These are phyloP conservation scores for Leucozona laternaria DNA, from an alignment of 2,888 invertebrate genomes.

Conservation along the genomic window DNA sequence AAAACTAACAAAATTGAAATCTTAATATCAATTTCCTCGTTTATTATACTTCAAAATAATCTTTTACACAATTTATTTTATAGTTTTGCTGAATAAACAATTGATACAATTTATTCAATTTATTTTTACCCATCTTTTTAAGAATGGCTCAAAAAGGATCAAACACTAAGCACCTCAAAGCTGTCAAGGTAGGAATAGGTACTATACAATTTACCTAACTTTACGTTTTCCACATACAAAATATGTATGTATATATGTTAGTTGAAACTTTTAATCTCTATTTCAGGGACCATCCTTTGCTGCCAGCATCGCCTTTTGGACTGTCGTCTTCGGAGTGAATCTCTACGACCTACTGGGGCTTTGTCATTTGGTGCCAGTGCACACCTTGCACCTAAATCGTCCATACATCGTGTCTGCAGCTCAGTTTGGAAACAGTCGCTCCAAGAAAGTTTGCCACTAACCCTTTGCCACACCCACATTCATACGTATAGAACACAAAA, in stretches of 20 bases:
- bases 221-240: neutral
- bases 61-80: neutral
- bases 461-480: neutral
- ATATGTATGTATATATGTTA: neutral
- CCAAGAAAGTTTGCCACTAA: slow-evolving; percentile 43
- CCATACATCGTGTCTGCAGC: slow-evolving; percentile 76
- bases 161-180: slow-evolving; percentile 17
- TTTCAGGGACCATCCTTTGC: slow-evolving; percentile 44
- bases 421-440: slow-evolving; percentile 46
- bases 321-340: slow-evolving; percentile 77
- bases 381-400: slow-evolving; percentile 77
- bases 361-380: slow-evolving; percentile 78
- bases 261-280: neutral
- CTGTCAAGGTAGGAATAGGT: slow-evolving; percentile 10
- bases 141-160: slow-evolving; percentile 47
- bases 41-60: slow-evolving; percentile 11
- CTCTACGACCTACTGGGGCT: slow-evolving; percentile 77
- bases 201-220: neutral
- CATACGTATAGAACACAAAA: neutral
- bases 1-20: neutral
- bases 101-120: slow-evolving; percentile 7
- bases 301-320: slow-evolving; percentile 70
- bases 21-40: neutral
- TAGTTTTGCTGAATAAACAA: slow-evolving; percentile 4
- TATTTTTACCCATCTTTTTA: slow-evolving; percentile 19